Conservation (phyloP, 2,888 invertebrate genomes). For the Trichopria drosophilae region DNA sequence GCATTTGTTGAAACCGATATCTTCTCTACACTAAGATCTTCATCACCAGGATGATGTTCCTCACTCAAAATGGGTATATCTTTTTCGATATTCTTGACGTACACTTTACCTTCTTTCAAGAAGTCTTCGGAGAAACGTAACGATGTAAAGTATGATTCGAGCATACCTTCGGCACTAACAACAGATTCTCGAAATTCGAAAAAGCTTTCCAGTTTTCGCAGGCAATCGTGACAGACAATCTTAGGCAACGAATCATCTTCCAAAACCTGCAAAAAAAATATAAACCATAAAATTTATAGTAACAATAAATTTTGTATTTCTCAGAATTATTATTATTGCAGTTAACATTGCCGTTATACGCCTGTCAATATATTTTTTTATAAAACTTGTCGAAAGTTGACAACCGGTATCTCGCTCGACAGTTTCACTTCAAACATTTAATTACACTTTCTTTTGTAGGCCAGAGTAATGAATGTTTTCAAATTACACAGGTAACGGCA, state of each 20-base stretch:
- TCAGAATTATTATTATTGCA: no score
- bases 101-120: constrained; percentile 66
- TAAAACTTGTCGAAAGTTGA: no score
- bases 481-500: no score
- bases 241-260: constrained; percentile 73
- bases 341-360: no score
- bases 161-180: constrained; percentile 68
- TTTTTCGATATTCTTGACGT: constrained; percentile 54
- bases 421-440: no score
- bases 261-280: constrained; percentile 56
- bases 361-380: no score
- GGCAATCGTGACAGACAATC: constrained; percentile 68
- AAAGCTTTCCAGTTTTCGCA: constrained; percentile 66
- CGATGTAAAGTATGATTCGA: constrained; percentile 68
- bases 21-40: constrained; percentile 38
- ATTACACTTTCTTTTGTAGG: no score
- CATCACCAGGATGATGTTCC: constrained; percentile 37
- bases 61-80: constrained; percentile 42
- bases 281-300: constrained; percentile 3
- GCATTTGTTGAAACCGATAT: constrained; percentile 21
- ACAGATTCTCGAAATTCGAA: constrained; percentile 68
- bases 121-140: constrained; percentile 66
- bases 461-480: no score
- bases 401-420: no score
- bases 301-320: no score